phyloP scores from a whole-genome alignment of 1,140 invertebrate species.

The Spodoptera frugiperda region DNA sequence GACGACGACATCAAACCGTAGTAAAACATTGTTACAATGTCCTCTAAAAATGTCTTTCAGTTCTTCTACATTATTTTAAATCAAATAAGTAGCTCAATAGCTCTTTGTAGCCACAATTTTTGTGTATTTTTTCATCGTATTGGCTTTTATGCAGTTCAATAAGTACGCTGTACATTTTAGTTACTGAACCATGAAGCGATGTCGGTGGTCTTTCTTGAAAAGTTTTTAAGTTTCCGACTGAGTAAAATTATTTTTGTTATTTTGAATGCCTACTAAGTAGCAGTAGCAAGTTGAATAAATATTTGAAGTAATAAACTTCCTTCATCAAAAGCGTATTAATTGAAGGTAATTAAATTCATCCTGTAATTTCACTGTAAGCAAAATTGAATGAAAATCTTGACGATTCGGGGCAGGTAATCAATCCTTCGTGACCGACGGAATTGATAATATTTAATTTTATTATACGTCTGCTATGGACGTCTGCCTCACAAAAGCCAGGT shows the following conservation, averaged over 20 bases:
- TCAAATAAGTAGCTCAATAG: not conserved
- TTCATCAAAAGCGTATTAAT: not conserved
- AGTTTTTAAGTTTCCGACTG: too few species aligned
- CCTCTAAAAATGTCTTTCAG: not conserved
- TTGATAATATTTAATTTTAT: conserved; percentile 16
- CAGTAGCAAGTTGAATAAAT: too few species aligned
- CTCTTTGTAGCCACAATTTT: not conserved
- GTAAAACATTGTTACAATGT: not conserved
- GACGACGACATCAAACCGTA: not conserved
- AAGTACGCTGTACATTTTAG: not conserved
- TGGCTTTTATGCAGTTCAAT: not conserved
- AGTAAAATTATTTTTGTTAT: too few species aligned
- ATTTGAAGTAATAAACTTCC: not conserved
- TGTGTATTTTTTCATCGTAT: not conserved
- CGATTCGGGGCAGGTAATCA: conserved; percentile 2
- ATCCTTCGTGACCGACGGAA: not conserved
- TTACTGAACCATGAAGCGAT: too few species aligned
- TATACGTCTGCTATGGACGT: conserved; percentile 1
- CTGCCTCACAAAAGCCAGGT: conserved; percentile 5
- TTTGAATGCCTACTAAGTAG: too few species aligned
- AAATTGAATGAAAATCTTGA: not conserved
- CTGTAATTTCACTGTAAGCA: too few species aligned
- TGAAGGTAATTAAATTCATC: too few species aligned
- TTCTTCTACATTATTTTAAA: not conserved
- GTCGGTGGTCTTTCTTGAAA: too few species aligned